A percentile compares a stretch with the other conserved stretches of the same genome.
These are phyloP conservation scores for Drosophila aff. DNA, from an alignment of 1,140 invertebrate species.

Conservation along the genomic window DNA sequence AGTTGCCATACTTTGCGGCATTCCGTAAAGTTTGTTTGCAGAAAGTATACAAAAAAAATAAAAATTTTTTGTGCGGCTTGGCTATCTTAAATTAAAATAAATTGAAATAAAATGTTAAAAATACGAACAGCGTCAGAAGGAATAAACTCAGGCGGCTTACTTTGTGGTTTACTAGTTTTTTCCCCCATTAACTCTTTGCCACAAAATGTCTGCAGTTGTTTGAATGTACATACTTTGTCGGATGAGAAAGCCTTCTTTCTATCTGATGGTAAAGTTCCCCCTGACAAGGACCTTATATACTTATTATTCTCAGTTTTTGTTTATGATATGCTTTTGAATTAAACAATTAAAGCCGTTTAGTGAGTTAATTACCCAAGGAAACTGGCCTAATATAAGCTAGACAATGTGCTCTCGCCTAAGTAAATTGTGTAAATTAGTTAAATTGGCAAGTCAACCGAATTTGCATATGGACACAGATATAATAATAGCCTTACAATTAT, in stretches of 20 bases:
- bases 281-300: not conserved
- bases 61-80: constrained; percentile 5
- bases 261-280: not conserved
- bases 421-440: not conserved
- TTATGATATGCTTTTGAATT: constrained; percentile 14
- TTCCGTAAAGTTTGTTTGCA: constrained; percentile 48
- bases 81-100: constrained; percentile 51
- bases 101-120: constrained; percentile 37
- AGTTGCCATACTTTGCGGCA: constrained; percentile 54
- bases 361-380: not conserved
- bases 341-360: constrained; percentile 39
- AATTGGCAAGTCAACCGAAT: not conserved
- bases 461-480: not conserved
- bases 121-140: not conserved
- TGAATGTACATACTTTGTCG: constrained; percentile 66
- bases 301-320: not conserved
- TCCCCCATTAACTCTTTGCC: constrained; percentile 17
- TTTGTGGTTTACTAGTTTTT: constrained; percentile 27
- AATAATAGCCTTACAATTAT: not conserved
- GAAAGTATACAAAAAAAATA: constrained; percentile 17
- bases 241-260: constrained; percentile 37
- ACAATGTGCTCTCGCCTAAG: not conserved
- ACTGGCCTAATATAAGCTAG: not conserved
- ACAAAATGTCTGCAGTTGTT: constrained; percentile 39
- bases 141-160: constrained; percentile 36